phyloP scores from a whole-genome alignment of 1,140 invertebrate species.

The Macrocentrus cingulum region DNA sequence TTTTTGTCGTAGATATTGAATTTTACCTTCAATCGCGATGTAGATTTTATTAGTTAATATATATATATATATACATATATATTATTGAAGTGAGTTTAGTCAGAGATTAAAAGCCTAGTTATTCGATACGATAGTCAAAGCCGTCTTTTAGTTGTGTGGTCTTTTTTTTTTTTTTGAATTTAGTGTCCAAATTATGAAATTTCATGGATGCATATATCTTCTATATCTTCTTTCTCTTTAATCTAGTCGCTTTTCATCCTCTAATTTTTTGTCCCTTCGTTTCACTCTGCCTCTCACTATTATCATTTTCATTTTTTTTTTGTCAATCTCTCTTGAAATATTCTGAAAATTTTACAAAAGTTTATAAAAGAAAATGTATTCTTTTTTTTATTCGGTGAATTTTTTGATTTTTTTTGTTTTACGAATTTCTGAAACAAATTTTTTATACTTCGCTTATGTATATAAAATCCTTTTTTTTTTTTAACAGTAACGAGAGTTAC shows the following conservation, averaged over 20 bases:
- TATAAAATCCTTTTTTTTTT: slow-evolving; percentile 30
- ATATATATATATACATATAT: too few species aligned
- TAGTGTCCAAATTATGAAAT: slow-evolving; percentile 64
- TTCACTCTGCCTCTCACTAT: slow-evolving; percentile 9
- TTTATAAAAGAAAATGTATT: neutral
- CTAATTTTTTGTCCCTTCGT: slow-evolving; percentile 22
- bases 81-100: slow-evolving; percentile 40
- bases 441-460: slow-evolving; percentile 43
- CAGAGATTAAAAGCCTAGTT: slow-evolving; percentile 44
- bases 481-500: neutral
- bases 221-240: slow-evolving; percentile 42
- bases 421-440: slow-evolving; percentile 10
- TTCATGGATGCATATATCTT: slow-evolving; percentile 62
- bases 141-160: slow-evolving; percentile 48
- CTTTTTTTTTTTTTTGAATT: slow-evolving; percentile 57
- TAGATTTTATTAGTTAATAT: slow-evolving; percentile 43
- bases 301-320: slow-evolving; percentile 10
- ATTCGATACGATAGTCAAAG: slow-evolving; percentile 53
- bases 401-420: neutral
- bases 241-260: slow-evolving; percentile 43
- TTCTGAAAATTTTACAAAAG: neutral
- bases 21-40: slow-evolving; percentile 51
- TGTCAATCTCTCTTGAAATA: neutral
- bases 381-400: neutral
- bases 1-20: slow-evolving; percentile 56